Evolutionary conservation across 64 coral and sea anemone genomes (phyloP), one percentile per base, ranked within the genome.

Genomic region (Actinia tenebrosa): DNA sequence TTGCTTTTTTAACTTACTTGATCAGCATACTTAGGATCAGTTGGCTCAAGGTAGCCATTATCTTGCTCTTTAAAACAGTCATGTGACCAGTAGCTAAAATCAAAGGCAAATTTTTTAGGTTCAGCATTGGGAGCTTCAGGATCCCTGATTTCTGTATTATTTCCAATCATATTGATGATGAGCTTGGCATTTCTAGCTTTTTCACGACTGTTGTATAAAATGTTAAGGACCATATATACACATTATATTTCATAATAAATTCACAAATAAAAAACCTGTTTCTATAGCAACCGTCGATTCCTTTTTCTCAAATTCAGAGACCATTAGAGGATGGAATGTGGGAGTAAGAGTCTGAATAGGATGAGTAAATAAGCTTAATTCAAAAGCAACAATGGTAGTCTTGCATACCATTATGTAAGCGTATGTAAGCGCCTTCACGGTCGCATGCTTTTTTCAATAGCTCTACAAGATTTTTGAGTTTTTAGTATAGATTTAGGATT

Each of bases 81-180:
- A 91, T 98, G 95, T 77, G 95, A 98, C 95, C 95, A 98, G 44
- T 98, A 98, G 81, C 95, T 98, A 86, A 88, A 93, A 59, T 98
- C 95, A 93, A 98, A 98, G 61, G 95, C 63, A 88, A 93, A 98
- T 47, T 98, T 93, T 19, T 87, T 98, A 64, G 95, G 91, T 89
- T 98, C 89, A 3, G 86, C 72, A 15, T 53, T 63, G 22, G 91
- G 91, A 42, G 60, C 13, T 59, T 85, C 59, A 37, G 95, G 95
- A 60, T 98, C 91, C 86, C 71, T 91, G 42, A 98, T 98, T 56
- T 98, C 89, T 11, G 95, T 98, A 85, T 75, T 88, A 60, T 86
- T 98, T n/a, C 89, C 95, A 87, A 86, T 44, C 95, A 98, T 98
- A 43, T 88, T 87, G 69, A 98, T 98, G 45, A 98, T 98, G 42